Evolutionary conservation across 2,888 invertebrate species (phyloP).

Genomic region (Calameuta filiformis): DNA sequence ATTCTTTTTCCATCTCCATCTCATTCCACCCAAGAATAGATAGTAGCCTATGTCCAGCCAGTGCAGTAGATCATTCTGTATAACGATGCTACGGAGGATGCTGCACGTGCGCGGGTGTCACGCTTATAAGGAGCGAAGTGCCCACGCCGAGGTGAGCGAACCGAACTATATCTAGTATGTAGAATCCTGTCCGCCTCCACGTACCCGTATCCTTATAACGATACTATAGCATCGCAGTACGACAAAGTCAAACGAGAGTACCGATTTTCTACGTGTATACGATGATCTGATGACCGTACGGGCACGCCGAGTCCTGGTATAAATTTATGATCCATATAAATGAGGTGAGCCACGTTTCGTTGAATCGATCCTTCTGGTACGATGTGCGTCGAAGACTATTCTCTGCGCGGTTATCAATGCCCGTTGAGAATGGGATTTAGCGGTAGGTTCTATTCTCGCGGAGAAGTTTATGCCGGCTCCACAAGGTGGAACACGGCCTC

Average conservation of each 20-base stretch:
- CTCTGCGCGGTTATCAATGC: background rate
- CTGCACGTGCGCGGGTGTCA: conserved; percentile 39
- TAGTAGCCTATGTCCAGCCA: background rate
- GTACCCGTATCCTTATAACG: conserved; percentile 8
- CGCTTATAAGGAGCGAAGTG: conserved; percentile 48
- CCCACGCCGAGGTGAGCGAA: conserved; percentile 33
- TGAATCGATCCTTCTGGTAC: background rate
- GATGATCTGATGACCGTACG: background rate
- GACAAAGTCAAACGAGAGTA: background rate
- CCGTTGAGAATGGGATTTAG: background rate
- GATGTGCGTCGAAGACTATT: background rate
- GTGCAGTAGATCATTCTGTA: background rate
- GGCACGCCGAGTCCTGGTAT: background rate
- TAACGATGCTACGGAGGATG: background rate
- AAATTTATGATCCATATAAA: background rate
- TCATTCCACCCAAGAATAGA: background rate
- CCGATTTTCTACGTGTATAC: background rate
- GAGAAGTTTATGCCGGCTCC: background rate
- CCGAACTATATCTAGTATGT: conserved; percentile 25
- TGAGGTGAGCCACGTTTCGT: background rate
- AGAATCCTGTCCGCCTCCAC: conserved; percentile 54
- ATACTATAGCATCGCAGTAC: background rate
- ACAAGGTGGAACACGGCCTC: conserved; percentile 7
- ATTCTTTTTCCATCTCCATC: background rate
- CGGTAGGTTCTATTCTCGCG: background rate